phyloP scores from a whole-genome alignment of 2,888 invertebrate species.

The Caradrina clavipalpis region DNA sequence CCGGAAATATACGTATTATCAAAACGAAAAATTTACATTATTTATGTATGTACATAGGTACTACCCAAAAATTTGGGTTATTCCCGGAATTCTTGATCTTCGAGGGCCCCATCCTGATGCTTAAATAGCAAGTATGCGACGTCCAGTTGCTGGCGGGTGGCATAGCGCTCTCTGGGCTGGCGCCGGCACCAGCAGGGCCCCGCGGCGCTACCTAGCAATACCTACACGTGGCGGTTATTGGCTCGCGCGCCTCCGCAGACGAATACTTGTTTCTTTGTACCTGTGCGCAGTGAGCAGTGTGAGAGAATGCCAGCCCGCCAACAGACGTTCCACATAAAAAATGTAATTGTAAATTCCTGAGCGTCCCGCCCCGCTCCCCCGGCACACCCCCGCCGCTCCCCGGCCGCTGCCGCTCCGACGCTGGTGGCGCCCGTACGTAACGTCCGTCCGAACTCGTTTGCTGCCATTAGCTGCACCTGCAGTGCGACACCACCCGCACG shows the following conservation, averaged over 20 bases:
- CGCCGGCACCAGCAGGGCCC: too few relatives aligned
- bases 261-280: slow-evolving; percentile 37
- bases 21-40: too few relatives aligned
- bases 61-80: too few relatives aligned
- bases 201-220: neutral
- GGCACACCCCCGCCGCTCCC: neutral
- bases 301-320: slow-evolving; percentile 21
- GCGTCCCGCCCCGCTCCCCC: neutral
- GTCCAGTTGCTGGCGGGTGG: too few relatives aligned
- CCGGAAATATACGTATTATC: too few relatives aligned
- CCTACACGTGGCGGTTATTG: slow-evolving; percentile 19
- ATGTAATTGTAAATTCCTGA: slow-evolving; percentile 42
- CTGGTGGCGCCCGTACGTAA: neutral
- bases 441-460: neutral
- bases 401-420: neutral
- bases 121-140: too few relatives aligned
- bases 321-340: slow-evolving; percentile 31
- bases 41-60: too few relatives aligned
- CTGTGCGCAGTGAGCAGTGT: slow-evolving; percentile 14
- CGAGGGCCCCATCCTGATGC: too few relatives aligned
- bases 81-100: too few relatives aligned
- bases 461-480: neutral
- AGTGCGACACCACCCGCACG: too few relatives aligned
- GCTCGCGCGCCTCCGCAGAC: slow-evolving; percentile 19
- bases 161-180: too few relatives aligned